These are phyloP conservation scores for Nineta flava DNA, from an alignment of 2,888 invertebrate genomes.

Conservation along the genomic window DNA sequence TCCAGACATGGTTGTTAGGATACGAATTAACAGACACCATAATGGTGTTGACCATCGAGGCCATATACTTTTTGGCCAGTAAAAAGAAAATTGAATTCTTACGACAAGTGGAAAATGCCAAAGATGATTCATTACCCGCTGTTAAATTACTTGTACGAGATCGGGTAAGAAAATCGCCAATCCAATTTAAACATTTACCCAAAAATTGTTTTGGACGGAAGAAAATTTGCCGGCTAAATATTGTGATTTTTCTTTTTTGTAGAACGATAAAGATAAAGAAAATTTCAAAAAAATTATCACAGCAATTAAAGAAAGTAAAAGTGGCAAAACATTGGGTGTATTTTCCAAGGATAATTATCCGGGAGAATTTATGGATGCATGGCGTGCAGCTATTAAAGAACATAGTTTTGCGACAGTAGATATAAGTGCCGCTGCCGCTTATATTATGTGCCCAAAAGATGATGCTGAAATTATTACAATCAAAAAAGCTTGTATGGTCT, in stretches of 20 bases:
- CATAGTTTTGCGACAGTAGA: conserved; percentile 76
- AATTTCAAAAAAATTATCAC: conserved; percentile 62
- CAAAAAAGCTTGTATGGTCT: conserved; percentile 83
- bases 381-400: conserved; percentile 63
- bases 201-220: no score
- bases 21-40: conserved; percentile 95
- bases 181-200: no score
- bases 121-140: conserved; percentile 62
- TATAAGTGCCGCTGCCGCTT: conserved; percentile 68
- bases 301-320: conserved; percentile 73
- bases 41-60: conserved; percentile 73
- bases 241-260: conserved; percentile 15
- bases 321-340: conserved; percentile 75
- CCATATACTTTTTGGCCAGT: conserved; percentile 81
- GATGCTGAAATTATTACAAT: conserved; percentile 78
- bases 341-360: conserved; percentile 89
- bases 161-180: conserved; percentile 55
- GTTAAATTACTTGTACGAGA: conserved; percentile 79
- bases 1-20: conserved; percentile 87
- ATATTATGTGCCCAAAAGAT: conserved; percentile 88
- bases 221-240: no score
- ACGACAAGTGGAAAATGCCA: conserved; percentile 69
- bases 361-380: conserved; percentile 84
- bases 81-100: conserved; percentile 97
- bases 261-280: conserved; percentile 82